These are phyloP conservation scores for Pseudeuparius sepicola DNA, from an alignment of 2,888 invertebrate genomes.

Conservation along the genomic window DNA sequence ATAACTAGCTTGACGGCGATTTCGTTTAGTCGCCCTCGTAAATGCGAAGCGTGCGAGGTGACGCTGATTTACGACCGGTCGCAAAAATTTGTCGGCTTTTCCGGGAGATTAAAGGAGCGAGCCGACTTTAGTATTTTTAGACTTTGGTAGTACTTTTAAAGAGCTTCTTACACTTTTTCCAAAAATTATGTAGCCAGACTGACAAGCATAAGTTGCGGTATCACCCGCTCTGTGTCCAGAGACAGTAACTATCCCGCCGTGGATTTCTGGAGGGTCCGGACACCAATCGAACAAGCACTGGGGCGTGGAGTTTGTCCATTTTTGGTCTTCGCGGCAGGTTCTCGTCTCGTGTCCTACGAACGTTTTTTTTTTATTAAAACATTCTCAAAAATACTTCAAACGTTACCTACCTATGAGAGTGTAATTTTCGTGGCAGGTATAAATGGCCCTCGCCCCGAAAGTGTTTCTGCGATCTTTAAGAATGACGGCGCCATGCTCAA, in stretches of 20 bases:
- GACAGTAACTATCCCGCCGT: constrained; percentile 62
- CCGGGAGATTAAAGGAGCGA: no score
- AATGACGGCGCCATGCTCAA: constrained; percentile 63
- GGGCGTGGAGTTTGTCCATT: constrained; percentile 70
- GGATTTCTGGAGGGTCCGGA: constrained; percentile 67
- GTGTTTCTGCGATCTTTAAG: constrained; percentile 65
- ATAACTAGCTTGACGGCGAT: no score
- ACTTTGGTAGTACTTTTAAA: no score
- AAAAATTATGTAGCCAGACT: constrained; percentile 73
- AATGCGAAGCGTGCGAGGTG: no score
- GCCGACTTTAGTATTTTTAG: no score
- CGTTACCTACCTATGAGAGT: constrained; percentile 50
- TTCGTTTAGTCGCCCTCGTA: no score
- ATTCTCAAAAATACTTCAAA: no score
- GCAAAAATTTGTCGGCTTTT: no score
- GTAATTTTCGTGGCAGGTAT: constrained; percentile 75
- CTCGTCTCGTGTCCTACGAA: constrained; percentile 62
- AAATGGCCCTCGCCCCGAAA: constrained; percentile 64
- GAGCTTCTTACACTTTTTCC: constrained; percentile 65
- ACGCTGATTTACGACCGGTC: no score
- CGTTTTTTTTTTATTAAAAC: no score
- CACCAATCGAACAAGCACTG: constrained; percentile 83
- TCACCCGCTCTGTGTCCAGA: constrained; percentile 71
- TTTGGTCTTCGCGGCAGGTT: constrained; percentile 61
- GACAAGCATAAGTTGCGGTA: constrained; percentile 69